phyloP scores from a whole-genome alignment of 2,888 invertebrate genomes.

The Aporophyla nigra region DNA sequence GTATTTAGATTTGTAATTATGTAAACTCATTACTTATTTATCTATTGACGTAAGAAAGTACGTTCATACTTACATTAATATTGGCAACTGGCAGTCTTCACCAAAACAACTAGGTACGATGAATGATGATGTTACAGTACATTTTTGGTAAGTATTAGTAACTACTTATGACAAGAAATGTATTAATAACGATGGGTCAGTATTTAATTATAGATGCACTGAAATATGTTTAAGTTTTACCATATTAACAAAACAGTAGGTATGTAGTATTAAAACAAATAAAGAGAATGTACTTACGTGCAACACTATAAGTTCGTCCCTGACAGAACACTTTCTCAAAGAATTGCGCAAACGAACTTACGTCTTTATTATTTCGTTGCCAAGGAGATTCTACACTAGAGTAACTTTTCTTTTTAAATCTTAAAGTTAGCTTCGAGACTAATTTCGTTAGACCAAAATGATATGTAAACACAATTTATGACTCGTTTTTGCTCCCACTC shows the following conservation, averaged over 20 bases:
- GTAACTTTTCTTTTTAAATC: not conserved
- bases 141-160: not conserved
- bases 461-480: too few species aligned
- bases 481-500: not conserved
- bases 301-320: not conserved
- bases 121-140: not conserved
- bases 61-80: not conserved
- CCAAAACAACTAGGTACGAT: not conserved
- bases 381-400: conserved; percentile 19
- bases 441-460: not conserved
- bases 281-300: conserved; percentile 4
- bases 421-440: not conserved
- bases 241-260: not conserved
- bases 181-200: not conserved
- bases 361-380: not conserved
- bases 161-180: not conserved
- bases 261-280: not conserved
- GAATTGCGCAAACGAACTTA: not conserved
- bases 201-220: not conserved
- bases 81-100: conserved; percentile 26
- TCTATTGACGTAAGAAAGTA: not conserved
- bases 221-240: too few species aligned
- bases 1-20: not conserved
- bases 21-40: not conserved
- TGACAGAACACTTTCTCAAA: not conserved